A percentile compares a stretch with the other conserved stretches of the same genome.
Conservation (phyloP, 1,140 invertebrate species). For the Andricus grossulariae region DNA sequence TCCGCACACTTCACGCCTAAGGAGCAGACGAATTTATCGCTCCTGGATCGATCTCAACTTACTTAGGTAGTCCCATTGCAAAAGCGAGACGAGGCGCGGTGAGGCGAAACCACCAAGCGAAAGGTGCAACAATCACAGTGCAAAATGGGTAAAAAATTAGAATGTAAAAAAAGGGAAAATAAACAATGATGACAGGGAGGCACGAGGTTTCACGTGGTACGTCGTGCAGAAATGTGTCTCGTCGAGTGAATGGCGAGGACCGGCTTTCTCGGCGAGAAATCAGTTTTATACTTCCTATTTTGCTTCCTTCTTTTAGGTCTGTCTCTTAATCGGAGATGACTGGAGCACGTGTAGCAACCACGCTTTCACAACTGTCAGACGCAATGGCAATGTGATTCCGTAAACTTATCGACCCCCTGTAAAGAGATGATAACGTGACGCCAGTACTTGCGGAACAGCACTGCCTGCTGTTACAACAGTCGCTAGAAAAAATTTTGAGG, state of each 20-base stretch:
- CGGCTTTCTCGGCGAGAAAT: constrained; percentile 18
- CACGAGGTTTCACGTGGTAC: neutral
- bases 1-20: neutral
- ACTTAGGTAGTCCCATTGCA: constrained; percentile 21
- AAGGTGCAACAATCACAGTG: constrained; percentile 1
- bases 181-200: too few species aligned
- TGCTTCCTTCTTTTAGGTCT: neutral
- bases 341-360: neutral
- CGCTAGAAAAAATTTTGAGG: too few species aligned
- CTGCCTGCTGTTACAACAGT: too few species aligned
- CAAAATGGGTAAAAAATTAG: neutral
- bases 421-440: neutral
- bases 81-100: too few species aligned
- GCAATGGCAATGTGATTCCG: neutral
- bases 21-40: neutral
- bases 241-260: constrained; percentile 2
- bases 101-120: neutral
- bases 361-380: neutral
- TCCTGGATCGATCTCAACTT: constrained; percentile 6
- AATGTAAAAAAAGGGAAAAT: neutral
- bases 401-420: constrained; percentile 16
- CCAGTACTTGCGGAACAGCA: too few species aligned
- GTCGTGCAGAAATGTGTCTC: neutral
- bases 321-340: neutral
- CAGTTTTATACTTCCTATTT: neutral